phyloP scores from a whole-genome alignment of 2,888 invertebrate genomes.

The Drosophila subsilvestris region DNA sequence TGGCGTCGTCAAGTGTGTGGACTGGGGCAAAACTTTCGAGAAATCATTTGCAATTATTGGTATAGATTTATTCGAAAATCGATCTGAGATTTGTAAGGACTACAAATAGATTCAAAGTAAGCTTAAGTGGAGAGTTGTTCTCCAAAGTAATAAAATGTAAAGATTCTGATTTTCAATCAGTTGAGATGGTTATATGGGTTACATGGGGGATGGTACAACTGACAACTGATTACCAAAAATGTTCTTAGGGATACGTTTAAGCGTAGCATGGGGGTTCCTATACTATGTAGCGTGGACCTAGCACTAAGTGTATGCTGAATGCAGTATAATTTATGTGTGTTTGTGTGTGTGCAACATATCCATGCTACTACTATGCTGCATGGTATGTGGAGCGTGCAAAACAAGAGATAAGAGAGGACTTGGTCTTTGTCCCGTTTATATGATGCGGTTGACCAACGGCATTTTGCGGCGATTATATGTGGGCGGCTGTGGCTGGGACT shows the following conservation, averaged over 20 bases:
- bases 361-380: background rate
- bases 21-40: slow-evolving; percentile 11
- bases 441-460: slow-evolving; percentile 86
- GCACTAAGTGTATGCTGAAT: slow-evolving; percentile 50
- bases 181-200: background rate
- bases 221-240: slow-evolving; percentile 24
- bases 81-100: slow-evolving; percentile 21
- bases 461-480: slow-evolving; percentile 87
- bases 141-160: background rate
- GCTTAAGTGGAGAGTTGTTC: background rate
- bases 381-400: slow-evolving; percentile 1
- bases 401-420: background rate
- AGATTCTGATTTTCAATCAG: background rate
- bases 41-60: slow-evolving; percentile 1
- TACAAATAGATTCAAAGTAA: slow-evolving; percentile 34
- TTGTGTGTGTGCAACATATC: background rate
- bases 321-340: slow-evolving; percentile 10
- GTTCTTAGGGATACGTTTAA: slow-evolving; percentile 47
- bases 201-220: slow-evolving; percentile 5
- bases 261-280: slow-evolving; percentile 54
- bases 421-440: slow-evolving; percentile 61
- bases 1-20: slow-evolving; percentile 13
- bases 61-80: slow-evolving; percentile 30
- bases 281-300: slow-evolving; percentile 44
- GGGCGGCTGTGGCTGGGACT: slow-evolving; percentile 54